Percentiles rank a stretch among this genome's conserved stretches.
phyloP scores from a whole-genome alignment of 2,888 invertebrate species.

The Leptogaster cylindrica region DNA sequence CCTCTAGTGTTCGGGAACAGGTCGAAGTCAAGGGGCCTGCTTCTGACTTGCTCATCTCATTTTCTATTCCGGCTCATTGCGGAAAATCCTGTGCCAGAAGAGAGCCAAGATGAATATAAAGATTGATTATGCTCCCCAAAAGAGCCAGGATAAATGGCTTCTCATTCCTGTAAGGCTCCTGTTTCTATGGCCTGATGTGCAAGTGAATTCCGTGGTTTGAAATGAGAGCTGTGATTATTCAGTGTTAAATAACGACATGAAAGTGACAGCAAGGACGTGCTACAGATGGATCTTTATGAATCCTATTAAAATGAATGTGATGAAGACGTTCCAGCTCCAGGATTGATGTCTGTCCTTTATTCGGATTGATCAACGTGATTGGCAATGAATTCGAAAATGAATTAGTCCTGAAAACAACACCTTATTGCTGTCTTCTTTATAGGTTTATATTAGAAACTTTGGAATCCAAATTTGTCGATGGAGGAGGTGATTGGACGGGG shows the following conservation, averaged over 20 bases:
- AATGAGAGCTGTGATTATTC: slow-evolving; percentile 41
- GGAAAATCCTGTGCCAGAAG: slow-evolving; percentile 1
- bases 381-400: background rate
- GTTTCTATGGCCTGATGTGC: slow-evolving; percentile 18
- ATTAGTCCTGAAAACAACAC: background rate
- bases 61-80: slow-evolving; percentile 35
- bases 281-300: slow-evolving; percentile 41
- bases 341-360: slow-evolving; percentile 12
- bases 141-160: slow-evolving; percentile 37
- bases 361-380: background rate
- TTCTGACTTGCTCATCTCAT: slow-evolving; percentile 27
- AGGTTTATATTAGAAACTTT: too few species aligned
- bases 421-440: too few species aligned
- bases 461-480: too few species aligned
- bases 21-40: slow-evolving; percentile 18
- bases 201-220: slow-evolving; percentile 40
- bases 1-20: background rate
- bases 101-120: slow-evolving; percentile 34
- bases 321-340: slow-evolving; percentile 1
- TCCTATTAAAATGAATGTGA: slow-evolving; percentile 36
- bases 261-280: slow-evolving; percentile 38
- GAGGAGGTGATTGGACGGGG: background rate
- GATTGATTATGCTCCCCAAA: slow-evolving; percentile 38
- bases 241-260: slow-evolving; percentile 41
- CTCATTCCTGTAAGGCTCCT: slow-evolving; percentile 18